These are phyloP conservation scores for Drosophila kambysellisi DNA, from an alignment of 2,888 invertebrate species.

Conservation along the genomic window DNA sequence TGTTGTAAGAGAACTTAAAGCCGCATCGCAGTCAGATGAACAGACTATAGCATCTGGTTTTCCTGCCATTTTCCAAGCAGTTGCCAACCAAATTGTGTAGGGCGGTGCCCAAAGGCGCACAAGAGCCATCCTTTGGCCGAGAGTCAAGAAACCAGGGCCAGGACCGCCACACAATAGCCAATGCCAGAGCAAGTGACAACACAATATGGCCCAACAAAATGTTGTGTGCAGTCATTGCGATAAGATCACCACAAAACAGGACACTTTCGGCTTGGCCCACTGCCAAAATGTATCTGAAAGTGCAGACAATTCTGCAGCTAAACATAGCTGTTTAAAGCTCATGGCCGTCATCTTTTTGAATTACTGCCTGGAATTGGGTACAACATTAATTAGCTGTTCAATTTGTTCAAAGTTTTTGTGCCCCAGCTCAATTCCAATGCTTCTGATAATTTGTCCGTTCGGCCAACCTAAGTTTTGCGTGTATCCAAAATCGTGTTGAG, in stretches of 20 bases:
- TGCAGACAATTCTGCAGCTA: neutral
- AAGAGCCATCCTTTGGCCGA: constrained; percentile 32
- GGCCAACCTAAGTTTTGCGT: constrained; percentile 47
- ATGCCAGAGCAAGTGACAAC: constrained; percentile 58
- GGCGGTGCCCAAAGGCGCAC: constrained; percentile 41
- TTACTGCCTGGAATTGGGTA: constrained; percentile 19
- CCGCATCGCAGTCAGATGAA: neutral
- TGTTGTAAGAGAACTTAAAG: constrained; percentile 39
- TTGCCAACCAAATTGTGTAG: constrained; percentile 70
- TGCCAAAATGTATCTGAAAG: constrained; percentile 44
- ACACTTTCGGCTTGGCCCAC: constrained; percentile 64
- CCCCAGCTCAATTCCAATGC: constrained; percentile 30
- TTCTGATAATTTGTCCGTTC: constrained; percentile 39
- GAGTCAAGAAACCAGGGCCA: constrained; percentile 58
- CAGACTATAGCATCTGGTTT: constrained; percentile 29
- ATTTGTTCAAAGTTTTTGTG: constrained; percentile 62
- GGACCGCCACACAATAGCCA: constrained; percentile 36
- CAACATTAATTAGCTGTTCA: constrained; percentile 77
- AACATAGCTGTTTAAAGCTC: constrained; percentile 55
- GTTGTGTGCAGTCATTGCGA: constrained; percentile 65
- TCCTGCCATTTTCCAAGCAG: constrained; percentile 71
- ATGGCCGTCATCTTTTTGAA: constrained; percentile 17
- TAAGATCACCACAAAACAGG: constrained; percentile 74
- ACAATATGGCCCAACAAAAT: constrained; percentile 56
- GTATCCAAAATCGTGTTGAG: constrained; percentile 57